Evolutionary conservation across 2,888 invertebrate species (phyloP).

Genomic region (Meta bourneti): DNA sequence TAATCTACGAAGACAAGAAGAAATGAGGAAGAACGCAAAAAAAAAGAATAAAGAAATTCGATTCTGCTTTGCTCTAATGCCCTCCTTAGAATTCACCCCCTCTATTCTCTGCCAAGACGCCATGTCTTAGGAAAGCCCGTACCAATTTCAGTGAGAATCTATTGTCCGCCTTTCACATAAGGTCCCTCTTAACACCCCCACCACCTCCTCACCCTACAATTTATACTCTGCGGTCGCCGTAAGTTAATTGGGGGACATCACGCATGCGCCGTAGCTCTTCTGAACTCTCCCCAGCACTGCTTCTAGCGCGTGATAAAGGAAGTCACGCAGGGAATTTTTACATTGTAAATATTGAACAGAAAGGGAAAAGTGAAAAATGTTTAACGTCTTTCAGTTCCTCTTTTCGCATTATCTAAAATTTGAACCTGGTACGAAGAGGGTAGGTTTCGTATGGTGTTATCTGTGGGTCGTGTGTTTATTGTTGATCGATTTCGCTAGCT

Average conservation of each 20-base stretch:
- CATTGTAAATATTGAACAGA: constrained; percentile 46
- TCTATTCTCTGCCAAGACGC: too few species aligned
- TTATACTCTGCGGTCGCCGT: constrained; percentile 50
- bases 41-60: constrained; percentile 21
- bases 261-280: constrained; percentile 25
- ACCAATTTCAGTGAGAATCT: constrained; percentile 39
- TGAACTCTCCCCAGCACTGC: background rate
- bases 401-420: background rate
- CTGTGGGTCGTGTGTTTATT: too few species aligned
- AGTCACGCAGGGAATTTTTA: constrained; percentile 30
- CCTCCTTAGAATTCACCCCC: constrained; percentile 12
- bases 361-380: constrained; percentile 31
- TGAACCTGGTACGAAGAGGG: too few species aligned
- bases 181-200: background rate
- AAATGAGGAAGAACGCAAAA: background rate
- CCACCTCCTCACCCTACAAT: constrained; percentile 18
- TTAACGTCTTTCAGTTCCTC: background rate
- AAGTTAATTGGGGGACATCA: constrained; percentile 38
- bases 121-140: constrained; percentile 19
- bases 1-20: constrained; percentile 24
- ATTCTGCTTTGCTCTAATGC: constrained; percentile 20
- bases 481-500: too few species aligned
- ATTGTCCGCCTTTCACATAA: constrained; percentile 32
- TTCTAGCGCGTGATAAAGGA: constrained; percentile 5
- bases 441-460: too few species aligned